These are phyloP conservation scores for Venusia cambrica DNA, from an alignment of 2,888 invertebrate species.

Conservation along the genomic window DNA sequence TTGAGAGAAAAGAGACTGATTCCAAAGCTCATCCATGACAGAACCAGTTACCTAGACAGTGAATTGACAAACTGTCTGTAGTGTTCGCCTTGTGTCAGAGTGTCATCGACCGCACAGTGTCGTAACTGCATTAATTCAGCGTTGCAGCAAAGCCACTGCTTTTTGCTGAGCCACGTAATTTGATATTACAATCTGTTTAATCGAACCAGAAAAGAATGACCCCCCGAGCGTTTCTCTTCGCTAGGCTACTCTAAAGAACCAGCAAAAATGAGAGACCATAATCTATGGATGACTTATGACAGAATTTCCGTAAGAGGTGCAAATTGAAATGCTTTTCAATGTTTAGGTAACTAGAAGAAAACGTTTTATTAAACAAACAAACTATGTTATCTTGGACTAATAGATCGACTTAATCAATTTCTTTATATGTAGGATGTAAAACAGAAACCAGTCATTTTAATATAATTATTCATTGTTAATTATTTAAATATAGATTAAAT, in stretches of 20 bases:
- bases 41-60: no score
- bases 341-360: no score
- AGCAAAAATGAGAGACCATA: slow-evolving; percentile 11
- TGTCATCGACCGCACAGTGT: slow-evolving; percentile 51
- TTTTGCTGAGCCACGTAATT: slow-evolving; percentile 54
- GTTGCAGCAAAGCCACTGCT: slow-evolving; percentile 42
- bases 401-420: no score
- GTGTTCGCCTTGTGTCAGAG: slow-evolving; percentile 46
- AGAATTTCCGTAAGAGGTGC: slow-evolving; percentile 26
- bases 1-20: no score
- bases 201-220: slow-evolving; percentile 35
- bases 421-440: no score
- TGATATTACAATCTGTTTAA: slow-evolving; percentile 43
- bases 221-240: slow-evolving; percentile 11
- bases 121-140: slow-evolving; percentile 45
- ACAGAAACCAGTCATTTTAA: no score
- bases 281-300: slow-evolving; percentile 15
- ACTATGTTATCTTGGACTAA: no score
- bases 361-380: no score
- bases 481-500: no score
- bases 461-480: no score
- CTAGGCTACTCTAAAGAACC: slow-evolving; percentile 1
- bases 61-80: slow-evolving; percentile 42
- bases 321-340: no score
- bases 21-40: no score